Base-by-base conservation (phyloP, 2,888 invertebrate species). In the Drosophila falleni region DNA sequence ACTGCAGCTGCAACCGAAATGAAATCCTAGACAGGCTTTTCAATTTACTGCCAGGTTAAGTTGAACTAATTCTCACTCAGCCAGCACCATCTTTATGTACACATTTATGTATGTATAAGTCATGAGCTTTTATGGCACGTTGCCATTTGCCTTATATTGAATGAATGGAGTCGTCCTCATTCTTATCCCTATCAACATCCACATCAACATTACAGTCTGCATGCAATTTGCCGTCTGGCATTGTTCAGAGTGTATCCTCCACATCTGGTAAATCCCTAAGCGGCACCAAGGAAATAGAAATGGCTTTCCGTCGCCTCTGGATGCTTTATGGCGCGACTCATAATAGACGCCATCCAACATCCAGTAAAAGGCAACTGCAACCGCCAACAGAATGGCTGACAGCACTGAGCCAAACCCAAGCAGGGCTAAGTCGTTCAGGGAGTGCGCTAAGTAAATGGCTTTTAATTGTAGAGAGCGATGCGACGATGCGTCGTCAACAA, bases 61-160 rank as follows among this genome's bases (percentile, higher is more conserved):
- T 66, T 67, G 68, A 53, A 76, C 79, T 71, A 76, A 81, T 67
- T 76, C 58, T 33, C 54, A 55, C 61, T 66, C 68, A 61, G 42
- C 39, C 61, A 62, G 8, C 70, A 55, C 65, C 51, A 53, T 41
- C 47, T 51, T 31, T 39, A 23, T 62, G 60, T 41, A 51, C 10
- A 8, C 13, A 13, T 29, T 8, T 16, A 8, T 10, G 11, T 10
- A 33, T 61, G 56, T 55, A 31, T 13, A 46, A 54, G 55, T 62
- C 42, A 47, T 56, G 39, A 41, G 78, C 63, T 80, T 71, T 74
- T 72, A 71, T 74, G 80, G 80, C 68, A 77, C 63, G 44, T 62
- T 86, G 71, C 74, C 88, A 85, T 84, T 80, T 74, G 65, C 60
- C 15, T 15, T 58, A 67, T 75, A 86, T 78, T 86, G 75, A 73